Percentiles rank a stretch among this genome's conserved stretches.
phyloP scores from a whole-genome alignment of 2,888 invertebrate genomes.

The Nomada ruficornis region DNA sequence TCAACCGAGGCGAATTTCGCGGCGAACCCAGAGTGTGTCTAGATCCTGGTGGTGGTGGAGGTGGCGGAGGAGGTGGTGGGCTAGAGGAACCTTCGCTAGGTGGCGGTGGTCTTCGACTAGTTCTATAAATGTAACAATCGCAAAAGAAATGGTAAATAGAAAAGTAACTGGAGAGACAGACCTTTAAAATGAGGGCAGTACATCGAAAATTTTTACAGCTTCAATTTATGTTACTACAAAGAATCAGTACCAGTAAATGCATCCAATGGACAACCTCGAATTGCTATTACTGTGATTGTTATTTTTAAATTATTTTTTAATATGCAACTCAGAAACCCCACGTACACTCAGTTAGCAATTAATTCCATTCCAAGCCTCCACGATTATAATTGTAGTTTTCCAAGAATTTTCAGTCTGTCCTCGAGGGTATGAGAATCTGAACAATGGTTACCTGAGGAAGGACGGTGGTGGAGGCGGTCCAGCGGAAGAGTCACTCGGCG shows the following conservation, averaged over 20 bases:
- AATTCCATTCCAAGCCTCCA: background rate
- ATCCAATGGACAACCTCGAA: too few relatives aligned
- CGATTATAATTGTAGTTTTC: background rate
- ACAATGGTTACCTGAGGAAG: constrained; percentile 77
- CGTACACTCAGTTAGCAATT: background rate
- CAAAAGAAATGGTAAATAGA: background rate
- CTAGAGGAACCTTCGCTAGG: constrained; percentile 85
- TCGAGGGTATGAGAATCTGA: background rate
- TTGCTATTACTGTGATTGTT: too few relatives aligned
- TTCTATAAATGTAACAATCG: constrained; percentile 34
- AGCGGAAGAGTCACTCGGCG: constrained; percentile 92
- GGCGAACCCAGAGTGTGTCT: constrained; percentile 83
- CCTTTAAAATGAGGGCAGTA: too few relatives aligned
- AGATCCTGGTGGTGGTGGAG: constrained; percentile 84
- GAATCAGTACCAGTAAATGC: too few relatives aligned
- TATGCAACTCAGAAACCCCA: background rate
- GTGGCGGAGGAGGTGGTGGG: constrained; percentile 86
- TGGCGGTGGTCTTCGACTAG: constrained; percentile 82
- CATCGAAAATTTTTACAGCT: too few relatives aligned
- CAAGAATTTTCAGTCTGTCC: background rate
- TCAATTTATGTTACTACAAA: too few relatives aligned
- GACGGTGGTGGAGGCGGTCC: constrained; percentile 86
- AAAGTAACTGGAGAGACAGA: background rate
- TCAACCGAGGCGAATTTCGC: constrained; percentile 85
- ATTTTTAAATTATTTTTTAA: too few relatives aligned